Evolutionary conservation across 1,140 invertebrate genomes (phyloP).

Genomic region (Parasteatoda tepidariorum): DNA sequence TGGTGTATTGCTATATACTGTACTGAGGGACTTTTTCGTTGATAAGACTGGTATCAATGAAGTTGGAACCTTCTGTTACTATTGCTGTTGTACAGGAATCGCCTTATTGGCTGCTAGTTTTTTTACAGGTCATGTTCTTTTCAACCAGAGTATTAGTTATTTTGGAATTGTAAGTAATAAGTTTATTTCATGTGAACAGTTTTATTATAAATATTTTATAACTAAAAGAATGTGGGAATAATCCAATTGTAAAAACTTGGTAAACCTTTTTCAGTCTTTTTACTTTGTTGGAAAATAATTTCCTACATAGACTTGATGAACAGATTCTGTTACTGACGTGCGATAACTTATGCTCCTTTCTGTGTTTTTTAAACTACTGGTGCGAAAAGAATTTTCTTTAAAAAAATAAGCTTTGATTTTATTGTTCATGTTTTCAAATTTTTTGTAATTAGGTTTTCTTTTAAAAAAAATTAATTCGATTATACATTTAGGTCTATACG

Average conservation of each 20-base stretch:
- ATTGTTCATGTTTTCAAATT: no score
- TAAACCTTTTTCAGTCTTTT: not conserved
- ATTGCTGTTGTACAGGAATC: not conserved
- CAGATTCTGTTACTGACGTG: not conserved
- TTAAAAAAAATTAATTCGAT: no score
- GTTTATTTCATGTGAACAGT: no score
- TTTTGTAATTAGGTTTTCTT: no score
- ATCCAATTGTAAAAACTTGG: not conserved
- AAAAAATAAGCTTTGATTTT: not conserved
- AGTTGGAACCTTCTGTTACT: not conserved
- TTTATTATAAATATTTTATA: not conserved
- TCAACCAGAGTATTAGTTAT: not conserved
- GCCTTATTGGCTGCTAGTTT: not conserved
- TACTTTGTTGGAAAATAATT: not conserved
- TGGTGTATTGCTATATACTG: not conserved
- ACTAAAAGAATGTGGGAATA: not conserved
- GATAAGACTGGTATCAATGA: not conserved
- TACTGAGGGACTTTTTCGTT: not conserved
- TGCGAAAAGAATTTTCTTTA: not conserved
- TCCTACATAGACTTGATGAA: not conserved
- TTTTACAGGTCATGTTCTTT: not conserved
- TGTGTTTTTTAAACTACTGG: no score
- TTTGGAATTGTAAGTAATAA: constrained; percentile 6
- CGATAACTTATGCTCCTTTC: not conserved
- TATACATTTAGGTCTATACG: no score